Base-by-base conservation (phyloP, 1,140 invertebrate genomes). In the Listronotus bonariensis region DNA sequence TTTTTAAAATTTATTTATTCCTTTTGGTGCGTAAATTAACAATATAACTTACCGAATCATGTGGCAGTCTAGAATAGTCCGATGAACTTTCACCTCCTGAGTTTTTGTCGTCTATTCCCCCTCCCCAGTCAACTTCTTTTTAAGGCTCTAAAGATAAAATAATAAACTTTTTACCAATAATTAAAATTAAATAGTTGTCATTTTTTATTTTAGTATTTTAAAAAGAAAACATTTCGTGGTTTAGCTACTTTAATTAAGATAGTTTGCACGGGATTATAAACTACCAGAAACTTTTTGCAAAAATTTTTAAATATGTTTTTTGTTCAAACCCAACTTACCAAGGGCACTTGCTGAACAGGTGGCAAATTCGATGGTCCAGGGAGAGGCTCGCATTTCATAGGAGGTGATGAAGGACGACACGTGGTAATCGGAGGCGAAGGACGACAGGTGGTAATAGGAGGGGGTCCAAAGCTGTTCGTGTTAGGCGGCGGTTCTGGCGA, bases 41-140 rank as follows among this genome's bases (percentile, higher is more conserved):
- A 48, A 52, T 41, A 51, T 57, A 64, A 89, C 90, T 89, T 84
- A 92, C 90, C 82, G 89, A 87, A 82, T 92, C 90, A 79, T 90
- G 89, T 70, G 88, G 85, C 79, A 88, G 85, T 80, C 88, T 67
- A 1, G 76, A 83, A 77, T 90, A 92, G 69, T 92, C 90, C 64
- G 87, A 85, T 69, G 89, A 87, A 80, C 88, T 85, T 80, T 91
- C 89, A 11, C 61, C 89, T 73, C 86, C 89, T 71, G 83, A 83
- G 77, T 86, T 87, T 75, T 89, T 89, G 62, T 92, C 90, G 72
- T 92, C 90, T 77, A 89, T 87, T 77, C 89, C 88, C 86, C 89
- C 83, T 78, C 89, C 87, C 88, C 90, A 92, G 76, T 92, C 91
- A 69, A 90, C 86, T 85, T 93, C 92, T 82, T 93, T 93, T 93